A percentile compares a stretch with the other conserved stretches of the same genome.
Conservation (phyloP, 2,797 vertebrate species). For the Salarias fasciatus region DNA sequence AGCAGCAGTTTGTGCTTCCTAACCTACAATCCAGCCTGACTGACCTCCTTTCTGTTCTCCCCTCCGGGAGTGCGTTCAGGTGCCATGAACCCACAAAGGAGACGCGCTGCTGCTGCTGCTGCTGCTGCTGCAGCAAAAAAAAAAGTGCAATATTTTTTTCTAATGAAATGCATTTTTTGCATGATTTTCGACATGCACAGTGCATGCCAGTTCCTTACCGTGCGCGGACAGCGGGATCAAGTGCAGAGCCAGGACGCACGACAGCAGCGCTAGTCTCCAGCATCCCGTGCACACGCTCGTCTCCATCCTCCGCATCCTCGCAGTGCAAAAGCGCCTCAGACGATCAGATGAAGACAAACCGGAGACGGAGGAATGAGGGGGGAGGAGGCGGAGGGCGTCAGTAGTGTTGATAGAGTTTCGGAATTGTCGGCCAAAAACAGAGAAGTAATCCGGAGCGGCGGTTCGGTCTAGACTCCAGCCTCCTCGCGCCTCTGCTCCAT, state of each 20-base stretch:
- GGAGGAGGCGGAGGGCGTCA: too few relatives aligned
- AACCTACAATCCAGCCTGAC: conserved; percentile 70
- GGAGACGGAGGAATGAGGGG: background rate
- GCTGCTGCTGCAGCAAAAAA: conserved; percentile 24
- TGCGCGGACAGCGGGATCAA: conserved; percentile 69
- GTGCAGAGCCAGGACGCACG: conserved; percentile 74
- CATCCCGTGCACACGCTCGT: conserved; percentile 59
- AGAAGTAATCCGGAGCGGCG: conserved; percentile 49
- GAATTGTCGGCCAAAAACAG: too few relatives aligned
- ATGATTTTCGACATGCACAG: conserved; percentile 2
- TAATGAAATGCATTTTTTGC: too few relatives aligned
- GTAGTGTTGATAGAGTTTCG: too few relatives aligned
- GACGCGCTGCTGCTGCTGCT: conserved; percentile 30
- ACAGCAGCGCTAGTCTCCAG: conserved; percentile 77
- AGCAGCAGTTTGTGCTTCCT: conserved; percentile 32
- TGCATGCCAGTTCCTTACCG: conserved; percentile 71
- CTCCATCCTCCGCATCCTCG: conserved; percentile 72
- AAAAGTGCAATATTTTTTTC: background rate
- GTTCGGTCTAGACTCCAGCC: conserved; percentile 70
- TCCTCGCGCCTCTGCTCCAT: conserved; percentile 76
- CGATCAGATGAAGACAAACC: background rate
- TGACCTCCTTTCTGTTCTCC: conserved; percentile 69
- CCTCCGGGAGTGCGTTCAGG: conserved; percentile 53
- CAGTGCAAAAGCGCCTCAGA: conserved; percentile 29
- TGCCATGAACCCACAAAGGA: conserved; percentile 19